A percentile compares a stretch with the other conserved stretches of the same genome.
These are phyloP conservation scores for Hyperoplus lanceolatus DNA, from an alignment of 2,797 vertebrate genomes.

Conservation along the genomic window DNA sequence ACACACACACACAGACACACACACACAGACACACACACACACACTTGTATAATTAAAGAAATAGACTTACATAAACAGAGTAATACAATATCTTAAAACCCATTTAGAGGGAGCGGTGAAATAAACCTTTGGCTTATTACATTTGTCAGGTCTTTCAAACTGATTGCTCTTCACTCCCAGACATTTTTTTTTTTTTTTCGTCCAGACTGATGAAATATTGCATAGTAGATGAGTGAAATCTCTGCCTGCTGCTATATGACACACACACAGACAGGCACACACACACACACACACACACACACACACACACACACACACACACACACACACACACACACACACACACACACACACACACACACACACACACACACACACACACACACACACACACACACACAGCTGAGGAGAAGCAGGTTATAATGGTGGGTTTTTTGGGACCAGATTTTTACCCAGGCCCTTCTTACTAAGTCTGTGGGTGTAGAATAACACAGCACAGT, in stretches of 20 bases:
- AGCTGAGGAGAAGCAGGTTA: conserved; percentile 71
- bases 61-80: conserved; percentile 81
- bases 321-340: no score
- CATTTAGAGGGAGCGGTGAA: conserved; percentile 75
- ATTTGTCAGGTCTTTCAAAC: conserved; percentile 77
- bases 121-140: conserved; percentile 78
- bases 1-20: conserved; percentile 29
- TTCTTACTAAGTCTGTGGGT: conserved; percentile 56
- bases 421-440: conserved; percentile 57
- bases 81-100: conserved; percentile 83
- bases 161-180: conserved; percentile 66
- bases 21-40: conserved; percentile 52
- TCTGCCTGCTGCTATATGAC: conserved; percentile 46
- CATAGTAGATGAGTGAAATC: conserved; percentile 80
- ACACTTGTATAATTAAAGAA: conserved; percentile 74
- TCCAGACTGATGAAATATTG: conserved; percentile 75
- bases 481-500: conserved; percentile 76
- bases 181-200: conserved; percentile 22
- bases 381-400: conserved; percentile 37
- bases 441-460: conserved; percentile 24
- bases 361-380: no score
- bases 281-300: no score
- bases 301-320: no score
- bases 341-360: no score
- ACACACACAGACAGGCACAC: no score